Evolutionary conservation across 2,888 invertebrate species (phyloP).

Genomic region (Chrysolina oricalcia): DNA sequence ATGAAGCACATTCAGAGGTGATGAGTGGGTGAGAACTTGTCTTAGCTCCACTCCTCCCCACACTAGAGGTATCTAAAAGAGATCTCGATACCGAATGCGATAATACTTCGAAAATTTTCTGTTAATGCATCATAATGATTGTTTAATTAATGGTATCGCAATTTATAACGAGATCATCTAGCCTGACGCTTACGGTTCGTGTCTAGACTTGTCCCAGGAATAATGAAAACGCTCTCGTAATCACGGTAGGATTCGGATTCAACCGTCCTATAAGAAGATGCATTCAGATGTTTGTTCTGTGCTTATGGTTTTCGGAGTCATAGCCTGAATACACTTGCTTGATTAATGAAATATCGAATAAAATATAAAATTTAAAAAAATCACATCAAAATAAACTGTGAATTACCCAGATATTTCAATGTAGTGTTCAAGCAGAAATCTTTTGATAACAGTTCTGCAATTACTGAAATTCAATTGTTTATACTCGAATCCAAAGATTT

Average conservation of each 20-base stretch:
- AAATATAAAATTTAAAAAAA: no score
- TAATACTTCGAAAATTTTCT: slow-evolving; percentile 7
- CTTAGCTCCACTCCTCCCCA: slow-evolving; percentile 61
- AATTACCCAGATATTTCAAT: neutral
- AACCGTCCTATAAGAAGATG: slow-evolving; percentile 73
- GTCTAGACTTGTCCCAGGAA: slow-evolving; percentile 79
- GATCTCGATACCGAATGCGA: slow-evolving; percentile 67
- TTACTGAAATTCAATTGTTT: no score
- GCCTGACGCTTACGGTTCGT: slow-evolving; percentile 75
- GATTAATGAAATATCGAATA: no score
- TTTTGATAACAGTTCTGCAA: no score
- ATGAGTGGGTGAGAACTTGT: slow-evolving; percentile 39
- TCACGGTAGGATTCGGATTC: slow-evolving; percentile 79
- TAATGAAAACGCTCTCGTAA: slow-evolving; percentile 85
- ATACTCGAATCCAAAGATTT: no score
- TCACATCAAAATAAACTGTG: no score
- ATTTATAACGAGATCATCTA: slow-evolving; percentile 66
- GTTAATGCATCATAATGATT: slow-evolving; percentile 11
- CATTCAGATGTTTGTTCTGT: slow-evolving; percentile 42
- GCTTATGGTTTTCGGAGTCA: slow-evolving; percentile 8
- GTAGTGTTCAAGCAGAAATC: no score
- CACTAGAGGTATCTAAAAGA: slow-evolving; percentile 66
- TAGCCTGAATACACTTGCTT: neutral
- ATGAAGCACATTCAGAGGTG: slow-evolving; percentile 71
- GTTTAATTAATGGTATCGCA: slow-evolving; percentile 62